phyloP scores from a whole-genome alignment of 2,888 invertebrate genomes.

The Tenthredo amoena region DNA sequence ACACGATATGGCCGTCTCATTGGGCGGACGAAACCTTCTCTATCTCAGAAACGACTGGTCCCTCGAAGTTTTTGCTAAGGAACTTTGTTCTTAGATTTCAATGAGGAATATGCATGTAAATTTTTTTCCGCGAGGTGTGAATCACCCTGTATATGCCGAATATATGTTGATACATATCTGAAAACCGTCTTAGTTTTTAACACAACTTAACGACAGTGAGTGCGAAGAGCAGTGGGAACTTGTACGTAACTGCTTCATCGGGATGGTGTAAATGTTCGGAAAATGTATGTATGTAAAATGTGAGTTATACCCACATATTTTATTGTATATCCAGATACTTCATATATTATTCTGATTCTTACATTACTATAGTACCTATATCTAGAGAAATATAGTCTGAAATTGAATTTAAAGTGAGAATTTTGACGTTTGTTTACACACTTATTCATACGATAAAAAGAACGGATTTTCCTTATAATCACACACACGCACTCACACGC shows the following conservation, averaged over 20 bases:
- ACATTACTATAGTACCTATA: constrained; percentile 2
- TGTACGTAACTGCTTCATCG: background rate
- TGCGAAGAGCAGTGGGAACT: background rate
- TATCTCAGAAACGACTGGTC: too few species aligned
- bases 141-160: background rate
- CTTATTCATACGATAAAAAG: background rate
- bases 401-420: background rate
- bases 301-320: background rate
- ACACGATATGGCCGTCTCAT: too few species aligned
- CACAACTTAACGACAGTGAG: background rate
- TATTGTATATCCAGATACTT: background rate
- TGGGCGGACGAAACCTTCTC: too few species aligned
- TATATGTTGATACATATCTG: background rate
- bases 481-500: background rate
- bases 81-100: too few species aligned
- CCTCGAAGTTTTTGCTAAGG: too few species aligned
- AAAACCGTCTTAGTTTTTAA: background rate
- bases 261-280: background rate
- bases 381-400: background rate
- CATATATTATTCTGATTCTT: background rate
- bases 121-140: too few species aligned
- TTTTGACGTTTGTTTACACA: background rate
- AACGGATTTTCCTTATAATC: background rate
- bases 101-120: too few species aligned
- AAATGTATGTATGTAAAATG: background rate